phyloP scores from a whole-genome alignment of 2,888 invertebrate genomes.

The Neria commutata region DNA sequence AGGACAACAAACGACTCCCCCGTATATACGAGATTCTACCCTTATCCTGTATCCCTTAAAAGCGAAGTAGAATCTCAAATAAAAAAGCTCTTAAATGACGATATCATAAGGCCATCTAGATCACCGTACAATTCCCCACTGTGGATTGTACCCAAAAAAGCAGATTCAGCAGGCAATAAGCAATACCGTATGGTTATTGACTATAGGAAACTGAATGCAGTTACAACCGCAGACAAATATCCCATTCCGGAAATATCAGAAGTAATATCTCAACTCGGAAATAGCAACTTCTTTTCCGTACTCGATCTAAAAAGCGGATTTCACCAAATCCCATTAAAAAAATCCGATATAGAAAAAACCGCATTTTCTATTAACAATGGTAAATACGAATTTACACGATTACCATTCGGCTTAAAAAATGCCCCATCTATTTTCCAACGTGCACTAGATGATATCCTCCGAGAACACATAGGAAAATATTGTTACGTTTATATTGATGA shows the following conservation, averaged over 20 bases:
- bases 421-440: constrained; percentile 10
- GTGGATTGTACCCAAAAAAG: constrained; percentile 14
- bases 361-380: constrained; percentile 10
- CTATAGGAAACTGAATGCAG: background rate
- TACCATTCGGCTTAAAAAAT: constrained; percentile 12
- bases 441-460: constrained; percentile 8
- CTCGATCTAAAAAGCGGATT: background rate
- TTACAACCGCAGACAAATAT: background rate
- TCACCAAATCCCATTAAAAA: constrained; percentile 7
- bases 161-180: constrained; percentile 1
- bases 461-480: background rate
- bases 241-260: background rate
- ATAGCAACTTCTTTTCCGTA: background rate
- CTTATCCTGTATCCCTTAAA: constrained; percentile 1
- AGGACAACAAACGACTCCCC: constrained; percentile 9
- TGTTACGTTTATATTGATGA: constrained; percentile 13
- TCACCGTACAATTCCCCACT: constrained; percentile 20
- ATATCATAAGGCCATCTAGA: constrained; percentile 5
- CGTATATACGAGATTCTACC: constrained; percentile 13
- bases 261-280: background rate
- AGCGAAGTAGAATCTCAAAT: constrained; percentile 1
- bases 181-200: constrained; percentile 2
- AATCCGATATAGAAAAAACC: constrained; percentile 12
- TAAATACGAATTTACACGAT: constrained; percentile 9
- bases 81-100: background rate